Evolutionary conservation across 92 coral and sea anemone species (phyloP).

Genomic region (Metridium senile): DNA sequence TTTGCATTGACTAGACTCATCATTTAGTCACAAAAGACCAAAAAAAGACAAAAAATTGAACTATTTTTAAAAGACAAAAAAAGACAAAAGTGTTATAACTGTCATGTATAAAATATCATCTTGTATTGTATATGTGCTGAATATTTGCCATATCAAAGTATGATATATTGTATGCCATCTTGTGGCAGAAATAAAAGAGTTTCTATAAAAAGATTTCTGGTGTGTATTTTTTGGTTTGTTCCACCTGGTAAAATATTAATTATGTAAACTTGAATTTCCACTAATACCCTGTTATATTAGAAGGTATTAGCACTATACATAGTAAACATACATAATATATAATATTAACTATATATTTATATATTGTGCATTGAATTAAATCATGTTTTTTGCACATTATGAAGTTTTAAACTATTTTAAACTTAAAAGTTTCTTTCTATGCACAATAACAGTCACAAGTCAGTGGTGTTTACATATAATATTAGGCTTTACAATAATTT

Average conservation of each 20-base stretch:
- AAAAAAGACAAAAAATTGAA: constrained; percentile 38
- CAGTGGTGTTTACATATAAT: too few species aligned
- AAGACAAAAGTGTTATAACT: constrained; percentile 10
- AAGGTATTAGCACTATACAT: too few species aligned
- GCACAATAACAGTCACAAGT: too few species aligned
- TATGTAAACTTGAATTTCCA: not conserved
- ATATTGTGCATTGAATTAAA: too few species aligned
- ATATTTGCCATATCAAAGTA: not conserved
- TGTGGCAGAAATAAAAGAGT: constrained; percentile 25
- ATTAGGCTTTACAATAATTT: too few species aligned
- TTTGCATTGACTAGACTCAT: constrained; percentile 17
- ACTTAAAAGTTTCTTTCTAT: too few species aligned
- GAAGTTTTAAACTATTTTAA: too few species aligned
- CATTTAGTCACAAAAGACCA: constrained; percentile 33
- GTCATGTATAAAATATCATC: not conserved
- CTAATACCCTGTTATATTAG: not conserved
- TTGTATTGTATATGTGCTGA: not conserved
- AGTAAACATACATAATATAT: too few species aligned
- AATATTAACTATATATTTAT: too few species aligned
- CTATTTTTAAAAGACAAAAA: constrained; percentile 31
- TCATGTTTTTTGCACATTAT: too few species aligned
- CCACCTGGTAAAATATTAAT: constrained; percentile 13
- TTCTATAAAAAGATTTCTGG: constrained; percentile 18
- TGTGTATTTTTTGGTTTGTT: constrained; percentile 24
- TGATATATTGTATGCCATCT: constrained; percentile 8